Evolutionary conservation across 2,113 vertebrate genomes (phyloP).

Genomic region (Ammodytes dubius): DNA sequence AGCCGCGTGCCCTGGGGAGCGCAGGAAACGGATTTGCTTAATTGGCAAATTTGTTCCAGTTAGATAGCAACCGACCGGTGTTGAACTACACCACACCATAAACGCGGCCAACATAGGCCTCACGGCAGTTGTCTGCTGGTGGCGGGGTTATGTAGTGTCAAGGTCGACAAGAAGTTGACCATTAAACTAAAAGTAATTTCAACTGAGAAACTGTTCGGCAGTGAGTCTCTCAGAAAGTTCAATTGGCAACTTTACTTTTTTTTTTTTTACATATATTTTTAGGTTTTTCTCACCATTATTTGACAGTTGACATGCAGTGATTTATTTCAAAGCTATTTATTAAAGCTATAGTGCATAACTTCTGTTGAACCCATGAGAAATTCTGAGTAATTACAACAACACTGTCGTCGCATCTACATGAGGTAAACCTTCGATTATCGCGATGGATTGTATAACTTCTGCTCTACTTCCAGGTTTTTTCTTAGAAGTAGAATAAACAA

Average conservation of each 20-base stretch:
- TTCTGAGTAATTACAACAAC: no score
- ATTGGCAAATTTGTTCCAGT: conserved; percentile 91
- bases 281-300: no score
- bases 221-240: conserved; percentile 5
- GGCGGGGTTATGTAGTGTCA: neutral
- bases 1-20: conserved; percentile 71
- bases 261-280: no score
- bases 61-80: conserved; percentile 82
- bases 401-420: no score
- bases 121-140: conserved; percentile 11
- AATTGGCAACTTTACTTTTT: neutral
- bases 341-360: no score
- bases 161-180: conserved; percentile 37
- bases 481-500: no score
- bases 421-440: no score
- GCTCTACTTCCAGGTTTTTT: no score
- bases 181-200: conserved; percentile 1
- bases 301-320: neutral
- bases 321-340: no score
- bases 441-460: no score
- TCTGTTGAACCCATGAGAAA: no score
- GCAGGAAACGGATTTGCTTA: conserved; percentile 87
- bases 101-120: conserved; percentile 22
- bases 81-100: conserved; percentile 33
- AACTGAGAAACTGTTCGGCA: conserved; percentile 10